Evolutionary conservation across 2,113 vertebrate genomes (phyloP), one percentile per base, ranked within the genome.

Genomic region (Nematolebias whitei): DNA sequence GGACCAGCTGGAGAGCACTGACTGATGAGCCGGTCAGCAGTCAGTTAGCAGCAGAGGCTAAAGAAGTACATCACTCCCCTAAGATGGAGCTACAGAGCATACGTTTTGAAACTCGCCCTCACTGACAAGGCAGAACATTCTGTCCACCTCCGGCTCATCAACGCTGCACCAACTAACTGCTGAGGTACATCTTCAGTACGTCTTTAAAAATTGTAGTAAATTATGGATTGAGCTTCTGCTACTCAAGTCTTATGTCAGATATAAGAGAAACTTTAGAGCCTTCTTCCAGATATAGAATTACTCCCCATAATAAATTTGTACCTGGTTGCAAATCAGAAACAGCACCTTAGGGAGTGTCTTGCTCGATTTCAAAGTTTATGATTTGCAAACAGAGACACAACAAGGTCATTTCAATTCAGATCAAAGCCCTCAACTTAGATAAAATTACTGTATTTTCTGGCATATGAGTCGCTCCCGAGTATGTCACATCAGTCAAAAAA

Each of bases 1-100:
- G 66, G 78, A 73, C 70, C 73, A 85, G 76, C 64, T 74, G 62
- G 66, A 75, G 71, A 75, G 48, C 58, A 23, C 22, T 81, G 74
- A 81, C 75, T 81, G 72, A 74, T 78, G 52, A 74, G 63, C 52
- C 76, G 45, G 71, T 72, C 74, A 77, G 71, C 53, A 68, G 40
- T 51, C 70, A 77, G 67, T 77, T 58, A 54, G 71, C 63, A 71
- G 58, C 43, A 55, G 60, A 40, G 47, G 68, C 51, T 51, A 44
- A 55, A 68, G 57, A 50, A 79, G 48, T 49, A 48, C 43, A 65
- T 53, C 52, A 19, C 57, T 63, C 53, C 41, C 55, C 67, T 63
- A 71, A 80, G 52, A 78, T 64, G 68, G 65, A 74, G 71, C 58
- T 29, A 41, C 47, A 24, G 54, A 56, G 68, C 53, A 23, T 79